Evolutionary conservation across 2,888 invertebrate species (phyloP), one percentile per base, ranked within the genome.

Genomic region (Pammene fasciana): DNA sequence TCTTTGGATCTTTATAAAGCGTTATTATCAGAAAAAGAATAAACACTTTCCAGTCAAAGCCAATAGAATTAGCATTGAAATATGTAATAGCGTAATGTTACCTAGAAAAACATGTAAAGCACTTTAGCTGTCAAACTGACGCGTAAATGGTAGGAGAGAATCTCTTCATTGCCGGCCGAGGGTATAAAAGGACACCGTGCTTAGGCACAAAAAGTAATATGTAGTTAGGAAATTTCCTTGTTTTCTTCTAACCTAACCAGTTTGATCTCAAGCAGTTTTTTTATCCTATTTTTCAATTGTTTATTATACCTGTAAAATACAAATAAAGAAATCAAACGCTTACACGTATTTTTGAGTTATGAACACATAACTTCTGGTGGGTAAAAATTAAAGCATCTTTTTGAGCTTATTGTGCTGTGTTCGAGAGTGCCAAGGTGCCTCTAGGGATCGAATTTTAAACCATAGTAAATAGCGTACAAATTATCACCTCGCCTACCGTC

Each of bases 401-500:
- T 18, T 61, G 48, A 41, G n/a, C 41, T 34, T 26, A n/a, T 26
- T 26, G 26, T 26, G 26, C 2, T 26, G 26, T 26, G 41, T 46
- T 14, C 41, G n/a, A 38, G 36, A 61, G 45, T 43, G 57, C 60
- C n/a, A 45, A n/a, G n/a, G n/a, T n/a, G 56, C 50, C 36, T 36
- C 6, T 18, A 18, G 45, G 34, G 64, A 55, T 54, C 43, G 54
- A 64, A 67, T 45, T 64, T 50, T 16, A 36, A 64, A 68, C 18
- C 48, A 54, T 52, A 60, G 54, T 67, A 64, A 65, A 68, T 68
- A 52, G 56, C 62, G 16, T 50, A 64, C 57, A 41, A 68, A 68
- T 68, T 68, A 68, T 68, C 68, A 68, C 68, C 68, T 68, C 50
- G 57, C 68, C 68, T 68, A 45, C 68, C 68, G 68, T 65, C 64